Evolutionary conservation across 2,888 invertebrate genomes (phyloP).

Genomic region (Aquatica leii): DNA sequence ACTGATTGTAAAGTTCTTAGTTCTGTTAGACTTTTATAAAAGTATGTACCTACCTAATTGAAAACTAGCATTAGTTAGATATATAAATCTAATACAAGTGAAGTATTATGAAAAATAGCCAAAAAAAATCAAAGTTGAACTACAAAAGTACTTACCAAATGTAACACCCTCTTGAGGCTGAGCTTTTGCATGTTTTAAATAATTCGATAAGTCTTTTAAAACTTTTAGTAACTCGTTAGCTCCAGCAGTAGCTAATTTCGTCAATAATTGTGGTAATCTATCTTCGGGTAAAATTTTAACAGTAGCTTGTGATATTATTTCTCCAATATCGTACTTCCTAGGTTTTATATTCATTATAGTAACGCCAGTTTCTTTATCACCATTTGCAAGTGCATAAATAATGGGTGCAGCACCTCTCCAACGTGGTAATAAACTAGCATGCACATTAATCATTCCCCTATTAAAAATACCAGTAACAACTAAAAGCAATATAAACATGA

Average conservation of each 20-base stretch:
- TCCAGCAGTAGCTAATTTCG: constrained; percentile 72
- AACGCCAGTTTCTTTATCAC: constrained; percentile 82
- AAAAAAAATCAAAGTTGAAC: too few relatives aligned
- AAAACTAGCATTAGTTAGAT: too few relatives aligned
- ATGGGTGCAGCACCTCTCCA: constrained; percentile 96
- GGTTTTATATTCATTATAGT: constrained; percentile 88
- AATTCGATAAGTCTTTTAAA: constrained; percentile 67
- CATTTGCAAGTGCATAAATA: constrained; percentile 82
- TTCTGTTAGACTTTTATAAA: too few relatives aligned
- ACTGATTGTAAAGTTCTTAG: too few relatives aligned
- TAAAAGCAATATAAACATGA: neutral
- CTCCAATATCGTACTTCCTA: constrained; percentile 82
- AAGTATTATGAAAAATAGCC: too few relatives aligned
- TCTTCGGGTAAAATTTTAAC: constrained; percentile 66
- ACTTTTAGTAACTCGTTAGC: constrained; percentile 72
- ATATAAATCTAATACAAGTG: too few relatives aligned
- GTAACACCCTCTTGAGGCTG: constrained; percentile 71
- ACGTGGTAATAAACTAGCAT: constrained; percentile 88
- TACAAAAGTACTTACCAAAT: constrained; percentile 76
- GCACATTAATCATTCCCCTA: constrained; percentile 93
- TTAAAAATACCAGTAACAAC: constrained; percentile 39
- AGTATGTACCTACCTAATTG: too few relatives aligned
- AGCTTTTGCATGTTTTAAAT: constrained; percentile 65
- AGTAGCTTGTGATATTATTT: constrained; percentile 68
- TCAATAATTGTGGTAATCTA: constrained; percentile 71